phyloP scores from a whole-genome alignment of 1,140 invertebrate species.

The Trachymyrmex septentrionalis region DNA sequence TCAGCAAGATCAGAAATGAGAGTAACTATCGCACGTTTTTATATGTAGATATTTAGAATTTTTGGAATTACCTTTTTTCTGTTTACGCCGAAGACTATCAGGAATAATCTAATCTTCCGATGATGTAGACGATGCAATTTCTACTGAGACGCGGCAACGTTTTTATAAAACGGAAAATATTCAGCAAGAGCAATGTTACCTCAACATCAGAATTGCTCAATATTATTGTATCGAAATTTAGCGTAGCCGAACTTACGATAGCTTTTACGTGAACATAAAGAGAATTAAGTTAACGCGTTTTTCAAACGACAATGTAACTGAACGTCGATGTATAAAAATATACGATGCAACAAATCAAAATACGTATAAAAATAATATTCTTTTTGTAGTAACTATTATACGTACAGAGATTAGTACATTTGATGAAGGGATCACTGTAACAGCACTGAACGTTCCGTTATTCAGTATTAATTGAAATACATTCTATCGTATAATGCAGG shows the following conservation, averaged over 20 bases:
- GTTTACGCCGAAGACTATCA: slow-evolving; percentile 64
- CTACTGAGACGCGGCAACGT: slow-evolving; percentile 64
- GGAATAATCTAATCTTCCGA: slow-evolving; percentile 63
- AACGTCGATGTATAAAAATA: slow-evolving; percentile 19
- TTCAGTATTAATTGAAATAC: slow-evolving; percentile 37
- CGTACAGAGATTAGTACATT: slow-evolving; percentile 3
- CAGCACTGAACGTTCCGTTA: slow-evolving; percentile 35
- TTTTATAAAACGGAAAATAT: slow-evolving; percentile 67
- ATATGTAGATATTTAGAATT: slow-evolving; percentile 46
- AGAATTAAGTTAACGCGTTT: slow-evolving; percentile 49
- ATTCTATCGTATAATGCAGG: neutral
- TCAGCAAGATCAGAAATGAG: neutral
- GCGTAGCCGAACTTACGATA: slow-evolving; percentile 58
- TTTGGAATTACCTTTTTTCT: slow-evolving; percentile 41
- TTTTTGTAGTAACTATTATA: neutral
- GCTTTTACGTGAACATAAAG: slow-evolving; percentile 49
- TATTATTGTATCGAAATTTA: slow-evolving; percentile 61
- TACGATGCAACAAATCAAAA: slow-evolving; percentile 35
- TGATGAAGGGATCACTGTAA: slow-evolving; percentile 20
- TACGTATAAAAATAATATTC: slow-evolving; percentile 8
- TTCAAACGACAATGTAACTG: slow-evolving; percentile 32
- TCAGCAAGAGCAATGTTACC: slow-evolving; percentile 65
- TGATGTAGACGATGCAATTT: slow-evolving; percentile 46
- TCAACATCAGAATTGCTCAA: slow-evolving; percentile 70
- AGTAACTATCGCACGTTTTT: slow-evolving; percentile 61